Evolutionary conservation across 2,113 vertebrate genomes (phyloP), one percentile per base, ranked within the genome.

Genomic region (Tursiops truncatus): DNA sequence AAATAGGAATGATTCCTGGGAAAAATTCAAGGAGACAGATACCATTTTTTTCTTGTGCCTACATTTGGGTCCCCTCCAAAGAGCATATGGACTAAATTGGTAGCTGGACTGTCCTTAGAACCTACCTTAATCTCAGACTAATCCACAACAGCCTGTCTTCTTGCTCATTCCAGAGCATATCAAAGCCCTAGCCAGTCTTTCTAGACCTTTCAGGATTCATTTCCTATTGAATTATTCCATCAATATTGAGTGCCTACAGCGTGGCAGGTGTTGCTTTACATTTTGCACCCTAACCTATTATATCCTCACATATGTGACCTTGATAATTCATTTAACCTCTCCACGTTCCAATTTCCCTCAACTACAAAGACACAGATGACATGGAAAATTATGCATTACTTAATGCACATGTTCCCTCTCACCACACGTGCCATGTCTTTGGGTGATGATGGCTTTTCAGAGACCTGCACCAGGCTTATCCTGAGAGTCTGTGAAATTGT

Each of bases 351-450:
- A 0, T 56, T 28, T 5, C 2, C 23, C 38, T 50, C 36, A 9
- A 12, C 70, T 77, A 31, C 71, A n/a, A 85, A 3, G 20, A 7
- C 18, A 31, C 1, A 65, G 68, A 44, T 8, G 53, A 18, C 20
- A 14, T 2, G 8, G 28, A 2, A 6, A 33, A 33, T 28, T 21
- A 18, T 21, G 47, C 74, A 6, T 25, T 23, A 14, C 14, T 81
- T 28, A 47, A 18, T 2, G 31, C 11, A 3, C 25, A 12, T 0
- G 0, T 21, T 38, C 26, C 1, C 28, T 26, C 28, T 3, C 12
- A 1, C 36, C 12, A 0, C 0, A 7, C 1, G 4, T 0, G 0
- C 21, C 1, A 0, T 0, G 3, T 68, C 89, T 91, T 41, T 4
- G 17, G 50, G 20, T 10, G 5, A 44, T 2, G 4, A 1, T 8